Conservation (phyloP, 2,113 vertebrate species). For the Nothocercus nigrocapillus region DNA sequence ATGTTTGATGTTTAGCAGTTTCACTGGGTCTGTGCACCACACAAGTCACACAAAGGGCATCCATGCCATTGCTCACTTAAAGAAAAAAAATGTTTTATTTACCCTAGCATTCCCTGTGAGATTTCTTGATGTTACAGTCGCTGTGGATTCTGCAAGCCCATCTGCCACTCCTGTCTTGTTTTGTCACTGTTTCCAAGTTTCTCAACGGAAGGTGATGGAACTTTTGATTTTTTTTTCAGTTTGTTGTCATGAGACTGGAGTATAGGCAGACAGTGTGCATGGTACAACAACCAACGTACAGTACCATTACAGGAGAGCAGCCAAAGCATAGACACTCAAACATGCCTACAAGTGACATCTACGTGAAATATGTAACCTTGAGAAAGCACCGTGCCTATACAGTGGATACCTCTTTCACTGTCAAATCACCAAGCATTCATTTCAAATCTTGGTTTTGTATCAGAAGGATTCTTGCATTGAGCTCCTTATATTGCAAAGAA, state of each 20-base stretch:
- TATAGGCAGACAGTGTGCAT: not conserved
- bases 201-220: not conserved
- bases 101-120: not conserved
- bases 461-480: not conserved
- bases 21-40: not conserved
- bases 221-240: not conserved
- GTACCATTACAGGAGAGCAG: not conserved
- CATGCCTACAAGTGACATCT: rapidly evolving
- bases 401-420: not conserved
- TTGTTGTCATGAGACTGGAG: not conserved
- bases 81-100: not conserved
- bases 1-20: not conserved
- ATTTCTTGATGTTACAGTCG: not conserved
- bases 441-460: not conserved
- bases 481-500: not conserved
- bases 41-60: not conserved
- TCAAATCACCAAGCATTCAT: not conserved
- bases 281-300: rapidly evolving
- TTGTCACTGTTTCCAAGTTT: not conserved
- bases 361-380: not conserved
- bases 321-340: not conserved
- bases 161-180: not conserved
- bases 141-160: not conserved
- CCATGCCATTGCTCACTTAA: rapidly evolving
- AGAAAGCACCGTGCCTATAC: not conserved